Conservation (phyloP, 2,113 vertebrate species). For the Serinus canaria region DNA sequence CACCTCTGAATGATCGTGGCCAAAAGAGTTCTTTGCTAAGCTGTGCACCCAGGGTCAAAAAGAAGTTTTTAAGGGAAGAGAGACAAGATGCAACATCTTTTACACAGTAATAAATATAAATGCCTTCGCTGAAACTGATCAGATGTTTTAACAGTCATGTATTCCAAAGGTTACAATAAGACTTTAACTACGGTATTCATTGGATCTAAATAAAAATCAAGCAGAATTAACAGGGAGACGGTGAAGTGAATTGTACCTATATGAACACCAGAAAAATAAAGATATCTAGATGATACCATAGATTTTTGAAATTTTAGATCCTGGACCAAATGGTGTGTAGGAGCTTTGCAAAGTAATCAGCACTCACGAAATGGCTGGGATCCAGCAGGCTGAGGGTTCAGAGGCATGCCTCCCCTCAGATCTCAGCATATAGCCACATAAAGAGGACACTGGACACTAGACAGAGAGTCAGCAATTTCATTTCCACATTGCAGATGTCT, state of each 20-base stretch:
- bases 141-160: not conserved
- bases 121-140: not conserved
- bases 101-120: not conserved
- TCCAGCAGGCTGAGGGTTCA: not conserved
- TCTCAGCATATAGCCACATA: not conserved
- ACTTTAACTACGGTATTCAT: not conserved
- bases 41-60: not conserved
- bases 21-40: not conserved
- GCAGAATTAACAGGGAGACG: not conserved
- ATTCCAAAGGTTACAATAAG: not conserved
- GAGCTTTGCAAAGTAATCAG: not conserved
- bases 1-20: not conserved
- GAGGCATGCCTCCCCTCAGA: not conserved
- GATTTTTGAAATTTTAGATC: not conserved
- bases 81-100: not conserved
- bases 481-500: not conserved
- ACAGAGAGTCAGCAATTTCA: not conserved
- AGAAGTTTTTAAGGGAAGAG: not conserved
- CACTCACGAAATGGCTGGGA: not conserved
- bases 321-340: not conserved
- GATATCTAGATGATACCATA: not conserved
- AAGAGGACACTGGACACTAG: not conserved
- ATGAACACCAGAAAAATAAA: not conserved
- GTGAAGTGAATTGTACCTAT: not conserved
- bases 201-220: not conserved